A percentile compares a stretch with the other conserved stretches of the same genome.
phyloP scores from a whole-genome alignment of 2,888 invertebrate genomes.

The Brenthis daphne region DNA sequence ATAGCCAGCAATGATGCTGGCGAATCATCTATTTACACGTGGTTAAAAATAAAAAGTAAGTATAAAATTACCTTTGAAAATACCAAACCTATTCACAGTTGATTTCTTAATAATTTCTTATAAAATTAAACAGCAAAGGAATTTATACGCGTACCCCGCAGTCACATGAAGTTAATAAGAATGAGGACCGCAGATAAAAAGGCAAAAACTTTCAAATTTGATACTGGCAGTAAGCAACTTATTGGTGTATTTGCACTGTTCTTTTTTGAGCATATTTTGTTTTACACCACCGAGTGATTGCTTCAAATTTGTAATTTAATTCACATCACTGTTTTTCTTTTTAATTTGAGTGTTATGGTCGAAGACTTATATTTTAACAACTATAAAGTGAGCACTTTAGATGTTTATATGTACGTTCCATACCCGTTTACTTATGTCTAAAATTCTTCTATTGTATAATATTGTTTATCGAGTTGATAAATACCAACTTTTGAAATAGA shows the following conservation, averaged over 20 bases:
- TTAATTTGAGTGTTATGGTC: neutral
- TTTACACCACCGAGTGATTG: conserved; percentile 57
- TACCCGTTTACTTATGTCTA: too few species aligned
- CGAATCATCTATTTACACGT: conserved; percentile 93
- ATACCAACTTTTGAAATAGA: too few species aligned
- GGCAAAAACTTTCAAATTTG: conserved; percentile 82
- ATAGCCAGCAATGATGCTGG: conserved; percentile 95
- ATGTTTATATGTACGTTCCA: neutral
- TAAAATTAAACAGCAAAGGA: conserved; percentile 69
- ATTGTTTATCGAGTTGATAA: too few species aligned
- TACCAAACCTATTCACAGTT: conserved; percentile 22
- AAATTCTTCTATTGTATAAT: too few species aligned
- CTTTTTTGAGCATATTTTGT: conserved; percentile 49
- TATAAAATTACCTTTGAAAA: conserved; percentile 45
- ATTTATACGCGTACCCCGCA: conserved; percentile 77
- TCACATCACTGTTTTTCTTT: conserved; percentile 15
- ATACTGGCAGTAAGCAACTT: conserved; percentile 82
- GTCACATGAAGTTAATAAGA: conserved; percentile 85
- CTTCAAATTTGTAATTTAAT: conserved; percentile 45
- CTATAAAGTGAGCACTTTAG: neutral
- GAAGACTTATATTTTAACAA: neutral
- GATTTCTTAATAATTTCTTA: conserved; percentile 49
- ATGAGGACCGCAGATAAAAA: conserved; percentile 83
- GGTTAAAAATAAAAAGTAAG: conserved; percentile 98
- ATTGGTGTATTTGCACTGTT: conserved; percentile 33